These are phyloP conservation scores for Phyllotreta cruciferae DNA, from an alignment of 2,888 invertebrate genomes.

Conservation along the genomic window DNA sequence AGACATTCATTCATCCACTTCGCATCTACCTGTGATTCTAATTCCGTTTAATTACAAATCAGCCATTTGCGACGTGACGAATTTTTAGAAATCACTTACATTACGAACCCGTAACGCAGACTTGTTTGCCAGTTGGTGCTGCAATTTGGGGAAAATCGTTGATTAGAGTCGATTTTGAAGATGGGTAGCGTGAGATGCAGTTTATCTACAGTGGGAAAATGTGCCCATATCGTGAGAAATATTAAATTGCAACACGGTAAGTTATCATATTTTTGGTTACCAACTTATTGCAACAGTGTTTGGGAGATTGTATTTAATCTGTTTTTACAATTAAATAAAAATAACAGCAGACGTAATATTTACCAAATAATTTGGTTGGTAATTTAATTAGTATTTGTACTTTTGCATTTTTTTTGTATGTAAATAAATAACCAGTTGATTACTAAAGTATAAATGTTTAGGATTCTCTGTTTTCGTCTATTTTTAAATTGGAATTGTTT, in stretches of 20 bases:
- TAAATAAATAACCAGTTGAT: too few species aligned
- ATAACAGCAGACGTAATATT: background rate
- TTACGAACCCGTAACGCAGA: background rate
- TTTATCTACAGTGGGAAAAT: slow-evolving; percentile 58
- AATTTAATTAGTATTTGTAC: slow-evolving; percentile 1
- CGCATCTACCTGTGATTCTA: slow-evolving; percentile 15
- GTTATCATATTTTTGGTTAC: slow-evolving; percentile 32
- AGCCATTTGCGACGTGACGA: slow-evolving; percentile 53
- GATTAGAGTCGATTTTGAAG: background rate
- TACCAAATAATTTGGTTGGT: background rate
- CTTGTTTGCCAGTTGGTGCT: background rate
- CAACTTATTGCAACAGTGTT: background rate
- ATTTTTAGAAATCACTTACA: slow-evolving; percentile 3
- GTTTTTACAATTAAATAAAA: background rate
- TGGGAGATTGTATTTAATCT: background rate
- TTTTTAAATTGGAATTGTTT: background rate
- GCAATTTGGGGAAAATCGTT: background rate
- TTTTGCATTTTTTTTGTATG: background rate
- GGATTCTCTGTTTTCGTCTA: background rate
- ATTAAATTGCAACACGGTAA: slow-evolving; percentile 58
- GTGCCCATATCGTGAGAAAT: slow-evolving; percentile 55
- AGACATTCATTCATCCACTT: slow-evolving; percentile 11
- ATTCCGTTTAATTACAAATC: slow-evolving; percentile 27
- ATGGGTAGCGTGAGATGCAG: slow-evolving; percentile 57
- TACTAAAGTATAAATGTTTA: background rate